Conservation (phyloP, 2,888 invertebrate genomes). For the Trimorus sp. region DNA sequence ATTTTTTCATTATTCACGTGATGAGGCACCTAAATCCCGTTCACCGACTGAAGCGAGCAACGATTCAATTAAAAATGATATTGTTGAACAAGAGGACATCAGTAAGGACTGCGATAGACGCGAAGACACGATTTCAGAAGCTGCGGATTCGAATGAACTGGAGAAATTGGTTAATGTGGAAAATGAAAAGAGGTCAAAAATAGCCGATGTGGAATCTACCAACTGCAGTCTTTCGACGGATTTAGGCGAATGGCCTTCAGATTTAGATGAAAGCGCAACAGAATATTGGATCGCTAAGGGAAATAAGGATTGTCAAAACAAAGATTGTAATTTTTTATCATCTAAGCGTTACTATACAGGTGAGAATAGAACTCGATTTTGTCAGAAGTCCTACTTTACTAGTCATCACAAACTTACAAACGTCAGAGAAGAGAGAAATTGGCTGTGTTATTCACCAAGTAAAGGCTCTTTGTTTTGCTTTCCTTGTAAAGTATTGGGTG, state of each 20-base stretch:
- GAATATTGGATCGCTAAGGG: conserved; percentile 15
- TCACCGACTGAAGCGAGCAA: too few relatives aligned
- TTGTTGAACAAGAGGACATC: too few relatives aligned
- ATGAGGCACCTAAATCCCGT: too few relatives aligned
- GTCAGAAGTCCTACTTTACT: conserved; percentile 19
- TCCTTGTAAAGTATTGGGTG: background rate
- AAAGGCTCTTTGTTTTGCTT: conserved; percentile 17
- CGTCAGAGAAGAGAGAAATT: conserved; percentile 13
- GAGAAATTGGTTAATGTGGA: too few relatives aligned
- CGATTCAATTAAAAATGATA: too few relatives aligned
- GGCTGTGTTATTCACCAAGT: conserved; percentile 22
- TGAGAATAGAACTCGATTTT: conserved; percentile 13
- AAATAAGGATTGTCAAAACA: conserved; percentile 11
- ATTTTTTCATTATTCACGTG: too few relatives aligned
- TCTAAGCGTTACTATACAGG: conserved; percentile 1
- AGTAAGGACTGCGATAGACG: too few relatives aligned
- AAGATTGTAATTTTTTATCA: background rate
- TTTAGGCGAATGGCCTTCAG: conserved; percentile 13
- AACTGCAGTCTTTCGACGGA: background rate
- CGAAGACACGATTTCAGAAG: too few relatives aligned
- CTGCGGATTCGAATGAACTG: too few relatives aligned
- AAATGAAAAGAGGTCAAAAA: too few relatives aligned
- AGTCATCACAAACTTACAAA: conserved; percentile 15
- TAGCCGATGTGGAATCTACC: too few relatives aligned
- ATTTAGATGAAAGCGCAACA: background rate